A percentile compares a stretch with the other conserved stretches of the same genome.
phyloP scores from a whole-genome alignment of 2,797 vertebrate genomes.

The Syndactyla subalaris region DNA sequence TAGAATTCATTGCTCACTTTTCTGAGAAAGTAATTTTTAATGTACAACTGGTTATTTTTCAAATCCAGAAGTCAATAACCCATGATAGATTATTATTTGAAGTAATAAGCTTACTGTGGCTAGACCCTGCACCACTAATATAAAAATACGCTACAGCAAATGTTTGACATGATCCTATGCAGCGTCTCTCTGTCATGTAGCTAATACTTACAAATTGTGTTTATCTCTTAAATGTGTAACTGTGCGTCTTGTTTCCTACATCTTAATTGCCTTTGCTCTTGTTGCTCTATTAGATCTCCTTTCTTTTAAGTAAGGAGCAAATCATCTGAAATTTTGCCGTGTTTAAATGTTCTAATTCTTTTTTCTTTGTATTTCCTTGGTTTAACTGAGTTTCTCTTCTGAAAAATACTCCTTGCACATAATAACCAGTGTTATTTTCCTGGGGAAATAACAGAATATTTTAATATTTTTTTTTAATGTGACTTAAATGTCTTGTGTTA shows the following conservation, averaged over 20 bases:
- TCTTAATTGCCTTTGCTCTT: not conserved
- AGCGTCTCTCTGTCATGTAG: not conserved
- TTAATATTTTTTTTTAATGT: not conserved
- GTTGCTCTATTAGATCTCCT: not conserved
- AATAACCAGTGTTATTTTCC: conserved; percentile 33
- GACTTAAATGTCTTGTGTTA: not conserved
- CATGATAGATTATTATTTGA: conserved; percentile 17
- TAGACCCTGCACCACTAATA: conserved; percentile 26
- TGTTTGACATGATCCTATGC: conserved; percentile 42
- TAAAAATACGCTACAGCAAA: not conserved
- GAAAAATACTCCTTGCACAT: not conserved
- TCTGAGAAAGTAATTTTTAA: not conserved
- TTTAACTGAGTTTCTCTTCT: conserved; percentile 42
- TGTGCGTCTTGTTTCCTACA: not conserved
- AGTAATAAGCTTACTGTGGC: conserved; percentile 44
- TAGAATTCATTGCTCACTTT: not conserved
- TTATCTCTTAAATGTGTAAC: not conserved
- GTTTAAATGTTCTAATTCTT: conserved; percentile 38
- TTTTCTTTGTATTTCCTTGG: conserved; percentile 53
- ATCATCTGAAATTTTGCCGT: conserved; percentile 7
- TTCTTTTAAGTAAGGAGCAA: conserved; percentile 18
- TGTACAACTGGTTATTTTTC: not conserved
- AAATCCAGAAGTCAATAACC: conserved; percentile 19
- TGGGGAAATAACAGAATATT: not conserved
- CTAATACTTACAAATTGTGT: conserved; percentile 38